Conservation (phyloP, 2,888 invertebrate genomes). For the Heliconius ismenius region DNA sequence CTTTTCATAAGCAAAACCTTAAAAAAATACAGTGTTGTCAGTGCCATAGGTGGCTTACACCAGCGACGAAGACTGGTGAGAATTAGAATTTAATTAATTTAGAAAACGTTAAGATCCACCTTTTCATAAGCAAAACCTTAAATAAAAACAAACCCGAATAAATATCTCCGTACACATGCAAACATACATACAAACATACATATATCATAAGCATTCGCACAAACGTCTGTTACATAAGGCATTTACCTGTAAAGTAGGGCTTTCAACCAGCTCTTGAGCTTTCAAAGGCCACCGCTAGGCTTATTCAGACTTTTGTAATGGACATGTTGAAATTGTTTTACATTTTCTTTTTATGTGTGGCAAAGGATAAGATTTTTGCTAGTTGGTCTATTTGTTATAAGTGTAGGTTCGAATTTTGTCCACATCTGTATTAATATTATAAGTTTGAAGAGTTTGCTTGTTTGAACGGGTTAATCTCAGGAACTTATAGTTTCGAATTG, state of each 20-base stretch:
- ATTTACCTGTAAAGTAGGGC: slow-evolving; percentile 16
- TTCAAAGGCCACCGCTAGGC: slow-evolving; percentile 16
- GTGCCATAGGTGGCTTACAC: too few species aligned
- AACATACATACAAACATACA: background rate
- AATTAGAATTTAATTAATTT: too few species aligned
- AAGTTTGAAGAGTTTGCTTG: background rate
- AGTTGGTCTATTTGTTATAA: background rate
- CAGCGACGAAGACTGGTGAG: too few species aligned
- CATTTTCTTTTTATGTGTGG: slow-evolving; percentile 1
- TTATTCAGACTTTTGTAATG: slow-evolving; percentile 9
- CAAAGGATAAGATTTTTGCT: background rate
- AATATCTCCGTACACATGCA: background rate
- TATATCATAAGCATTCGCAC: background rate
- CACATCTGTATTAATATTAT: background rate
- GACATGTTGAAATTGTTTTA: slow-evolving; percentile 11
- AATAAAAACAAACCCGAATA: background rate
- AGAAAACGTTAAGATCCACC: background rate
- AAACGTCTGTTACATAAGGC: slow-evolving; percentile 14
- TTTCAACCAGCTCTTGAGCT: slow-evolving; percentile 8
- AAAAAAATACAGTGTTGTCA: too few species aligned
- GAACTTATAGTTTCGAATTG: background rate
- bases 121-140: background rate
- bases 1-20: too few species aligned
- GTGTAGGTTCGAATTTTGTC: background rate
- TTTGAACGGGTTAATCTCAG: background rate